Conservation (phyloP, 35 echinoderm and acorn worm species). For the Acanthaster planci region DNA sequence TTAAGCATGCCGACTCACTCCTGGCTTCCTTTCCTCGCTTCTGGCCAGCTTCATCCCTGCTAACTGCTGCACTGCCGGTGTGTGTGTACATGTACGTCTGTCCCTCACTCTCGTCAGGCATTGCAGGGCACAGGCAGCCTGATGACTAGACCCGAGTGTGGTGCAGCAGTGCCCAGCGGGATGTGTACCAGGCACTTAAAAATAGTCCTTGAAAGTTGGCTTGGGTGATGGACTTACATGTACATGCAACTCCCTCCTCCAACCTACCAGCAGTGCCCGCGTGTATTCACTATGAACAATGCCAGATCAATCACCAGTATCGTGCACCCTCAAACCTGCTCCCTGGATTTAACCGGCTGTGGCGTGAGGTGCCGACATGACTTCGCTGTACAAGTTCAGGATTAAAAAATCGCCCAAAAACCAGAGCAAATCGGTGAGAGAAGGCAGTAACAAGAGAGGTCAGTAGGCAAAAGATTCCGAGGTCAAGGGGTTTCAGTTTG, state of each 20-base stretch:
- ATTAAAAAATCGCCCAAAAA: slow-evolving; percentile 16
- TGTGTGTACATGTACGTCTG: too few species aligned
- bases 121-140: too few species aligned
- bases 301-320: slow-evolving; percentile 18
- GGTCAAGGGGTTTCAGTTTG: not conserved
- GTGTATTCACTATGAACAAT: slow-evolving; percentile 18
- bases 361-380: not conserved
- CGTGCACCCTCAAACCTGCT: not conserved
- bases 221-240: not conserved
- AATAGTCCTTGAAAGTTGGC: not conserved
- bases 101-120: not conserved
- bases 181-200: not conserved
- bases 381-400: slow-evolving; percentile 26
- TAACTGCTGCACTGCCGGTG: not conserved
- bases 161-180: not conserved
- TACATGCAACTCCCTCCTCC: too few species aligned
- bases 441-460: slow-evolving; percentile 15
- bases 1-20: slow-evolving; percentile 2
- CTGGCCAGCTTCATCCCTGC: not conserved
- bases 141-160: too few species aligned
- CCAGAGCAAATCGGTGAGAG: not conserved
- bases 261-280: not conserved
- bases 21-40: too few species aligned
- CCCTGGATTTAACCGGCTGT: slow-evolving; percentile 14
- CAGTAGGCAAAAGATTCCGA: not conserved